These are phyloP conservation scores for Chymomyza costata DNA, from an alignment of 1,140 invertebrate species.

Conservation along the genomic window DNA sequence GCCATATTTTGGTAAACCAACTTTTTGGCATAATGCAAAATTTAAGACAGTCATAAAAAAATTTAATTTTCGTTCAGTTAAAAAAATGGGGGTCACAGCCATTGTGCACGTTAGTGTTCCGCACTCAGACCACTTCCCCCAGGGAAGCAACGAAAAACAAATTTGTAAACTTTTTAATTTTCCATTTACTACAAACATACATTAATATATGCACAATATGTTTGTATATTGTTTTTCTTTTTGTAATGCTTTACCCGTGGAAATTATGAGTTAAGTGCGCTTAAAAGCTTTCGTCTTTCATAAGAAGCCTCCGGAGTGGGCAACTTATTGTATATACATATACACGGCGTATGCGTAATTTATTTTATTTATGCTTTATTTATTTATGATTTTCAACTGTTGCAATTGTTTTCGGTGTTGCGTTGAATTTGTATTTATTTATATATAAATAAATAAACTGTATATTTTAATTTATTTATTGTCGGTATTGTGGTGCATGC, in stretches of 20 bases:
- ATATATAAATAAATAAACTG: slow-evolving; percentile 60
- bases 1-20: too few species aligned
- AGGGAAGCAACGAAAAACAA: slow-evolving; percentile 36
- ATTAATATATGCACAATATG: slow-evolving; percentile 13
- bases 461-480: slow-evolving; percentile 69
- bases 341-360: slow-evolving; percentile 49
- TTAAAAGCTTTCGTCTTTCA: slow-evolving; percentile 68
- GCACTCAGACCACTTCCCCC: too few species aligned
- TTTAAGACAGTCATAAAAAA: too few species aligned
- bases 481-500: slow-evolving; percentile 51
- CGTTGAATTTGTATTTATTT: slow-evolving; percentile 61
- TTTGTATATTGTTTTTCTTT: too few species aligned
- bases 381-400: slow-evolving; percentile 40
- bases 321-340: too few species aligned
- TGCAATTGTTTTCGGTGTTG: slow-evolving; percentile 22
- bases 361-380: slow-evolving; percentile 64
- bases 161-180: slow-evolving; percentile 66
- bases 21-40: too few species aligned
- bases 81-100: too few species aligned
- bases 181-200: slow-evolving; percentile 47
- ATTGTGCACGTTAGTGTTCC: too few species aligned
- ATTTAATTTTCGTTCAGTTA: too few species aligned
- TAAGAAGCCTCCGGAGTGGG: slow-evolving; percentile 27
- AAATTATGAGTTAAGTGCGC: slow-evolving; percentile 71
- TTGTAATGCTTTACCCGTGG: too few species aligned